phyloP scores from a whole-genome alignment of 1,140 invertebrate genomes.

The Sweltsa coloradensis region DNA sequence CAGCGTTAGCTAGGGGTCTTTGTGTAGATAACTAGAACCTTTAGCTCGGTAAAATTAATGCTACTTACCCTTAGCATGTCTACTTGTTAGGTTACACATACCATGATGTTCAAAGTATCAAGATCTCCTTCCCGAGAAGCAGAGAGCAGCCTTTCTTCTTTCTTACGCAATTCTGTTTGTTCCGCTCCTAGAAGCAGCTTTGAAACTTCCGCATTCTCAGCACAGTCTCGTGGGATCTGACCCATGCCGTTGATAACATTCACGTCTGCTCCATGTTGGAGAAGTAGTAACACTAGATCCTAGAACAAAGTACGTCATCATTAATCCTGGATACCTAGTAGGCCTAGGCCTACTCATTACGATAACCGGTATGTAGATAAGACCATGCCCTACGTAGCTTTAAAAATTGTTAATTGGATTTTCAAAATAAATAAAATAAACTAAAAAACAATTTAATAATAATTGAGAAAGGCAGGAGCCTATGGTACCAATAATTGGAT shows the following conservation, averaged over 20 bases:
- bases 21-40: too few species aligned
- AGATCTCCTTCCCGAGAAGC: slow-evolving; percentile 45
- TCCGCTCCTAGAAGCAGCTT: slow-evolving; percentile 46
- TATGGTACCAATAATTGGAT: too few species aligned
- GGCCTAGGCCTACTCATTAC: not conserved
- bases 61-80: too few species aligned
- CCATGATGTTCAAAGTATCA: slow-evolving; percentile 39
- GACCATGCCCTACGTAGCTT: too few species aligned
- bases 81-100: too few species aligned
- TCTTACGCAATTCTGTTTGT: slow-evolving; percentile 35
- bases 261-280: slow-evolving; percentile 51
- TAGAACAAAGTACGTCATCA: slow-evolving; percentile 24
- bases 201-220: slow-evolving; percentile 38
- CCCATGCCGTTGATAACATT: slow-evolving; percentile 46
- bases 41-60: too few species aligned
- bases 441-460: too few species aligned
- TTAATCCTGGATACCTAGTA: not conserved
- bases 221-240: slow-evolving; percentile 39
- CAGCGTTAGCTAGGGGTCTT: too few species aligned
- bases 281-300: slow-evolving; percentile 52
- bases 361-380: too few species aligned
- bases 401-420: too few species aligned
- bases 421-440: too few species aligned
- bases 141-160: slow-evolving; percentile 39
- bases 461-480: too few species aligned